A percentile compares a stretch with the other conserved stretches of the same genome.
Conservation (phyloP, 2,888 invertebrate genomes). For the Polydesmus complanatus region DNA sequence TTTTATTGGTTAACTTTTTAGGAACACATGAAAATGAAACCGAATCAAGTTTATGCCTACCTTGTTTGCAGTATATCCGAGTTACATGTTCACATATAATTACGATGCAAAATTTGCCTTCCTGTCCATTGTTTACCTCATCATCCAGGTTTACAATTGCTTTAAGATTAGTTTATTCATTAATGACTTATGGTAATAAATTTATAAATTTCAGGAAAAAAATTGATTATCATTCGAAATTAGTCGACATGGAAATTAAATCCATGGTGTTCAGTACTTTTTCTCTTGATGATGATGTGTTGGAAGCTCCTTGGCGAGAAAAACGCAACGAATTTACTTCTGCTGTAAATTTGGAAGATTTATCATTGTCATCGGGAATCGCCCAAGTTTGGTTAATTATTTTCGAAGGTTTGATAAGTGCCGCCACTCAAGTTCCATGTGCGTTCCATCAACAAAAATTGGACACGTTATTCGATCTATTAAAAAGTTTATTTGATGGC, state of each 20-base stretch:
- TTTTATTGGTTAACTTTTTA: too few relatives aligned
- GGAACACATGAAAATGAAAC: too few relatives aligned
- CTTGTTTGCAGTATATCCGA: conserved; percentile 70
- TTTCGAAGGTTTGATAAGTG: conserved; percentile 54
- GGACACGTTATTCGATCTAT: conserved; percentile 70
- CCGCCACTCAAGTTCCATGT: conserved; percentile 52
- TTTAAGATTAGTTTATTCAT: neutral
- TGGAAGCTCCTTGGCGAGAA: neutral
- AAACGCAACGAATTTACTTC: neutral
- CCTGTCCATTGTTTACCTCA: conserved; percentile 81
- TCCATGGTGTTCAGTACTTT: neutral
- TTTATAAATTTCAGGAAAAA: neutral
- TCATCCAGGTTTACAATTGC: conserved; percentile 44
- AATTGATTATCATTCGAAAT: neutral
- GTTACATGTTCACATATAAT: conserved; percentile 37
- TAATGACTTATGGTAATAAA: neutral
- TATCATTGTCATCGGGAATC: conserved; percentile 46
- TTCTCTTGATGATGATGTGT: neutral
- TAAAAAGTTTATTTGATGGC: conserved; percentile 57
- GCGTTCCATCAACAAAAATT: conserved; percentile 69
- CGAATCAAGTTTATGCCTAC: conserved; percentile 43
- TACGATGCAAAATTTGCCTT: conserved; percentile 88
- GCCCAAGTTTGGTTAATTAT: conserved; percentile 81
- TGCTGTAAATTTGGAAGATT: conserved; percentile 24
- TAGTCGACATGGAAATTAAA: neutral